Conservation (phyloP, 1,140 invertebrate genomes). For the Achatina immaculata region DNA sequence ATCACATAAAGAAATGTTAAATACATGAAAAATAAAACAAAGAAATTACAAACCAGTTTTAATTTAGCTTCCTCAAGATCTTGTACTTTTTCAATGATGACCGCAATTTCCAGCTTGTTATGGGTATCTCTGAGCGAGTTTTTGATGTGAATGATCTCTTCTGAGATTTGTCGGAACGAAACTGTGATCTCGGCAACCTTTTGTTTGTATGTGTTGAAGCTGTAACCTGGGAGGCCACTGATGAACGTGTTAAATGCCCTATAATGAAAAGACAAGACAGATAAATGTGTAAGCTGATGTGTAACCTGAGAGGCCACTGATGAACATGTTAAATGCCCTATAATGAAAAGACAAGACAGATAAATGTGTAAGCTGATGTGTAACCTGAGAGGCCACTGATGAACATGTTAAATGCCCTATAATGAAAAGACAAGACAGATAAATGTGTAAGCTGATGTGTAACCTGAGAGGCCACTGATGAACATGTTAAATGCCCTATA, state of each 20-base stretch:
- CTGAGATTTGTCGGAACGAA: constrained; percentile 26
- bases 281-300: too few species aligned
- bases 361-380: too few species aligned
- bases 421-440: too few species aligned
- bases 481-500: too few species aligned
- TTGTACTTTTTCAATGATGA: constrained; percentile 36
- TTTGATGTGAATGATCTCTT: constrained; percentile 38
- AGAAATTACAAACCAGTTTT: constrained; percentile 6
- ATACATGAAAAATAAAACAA: background rate
- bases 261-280: background rate
- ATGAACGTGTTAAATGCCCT: constrained; percentile 34
- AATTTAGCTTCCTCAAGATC: constrained; percentile 33
- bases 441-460: too few species aligned
- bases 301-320: too few species aligned
- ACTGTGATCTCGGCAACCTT: constrained; percentile 33
- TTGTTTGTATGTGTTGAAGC: constrained; percentile 33
- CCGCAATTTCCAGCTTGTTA: constrained; percentile 30
- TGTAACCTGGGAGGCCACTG: background rate
- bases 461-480: too few species aligned
- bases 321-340: too few species aligned
- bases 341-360: too few species aligned
- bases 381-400: too few species aligned
- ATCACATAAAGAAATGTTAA: background rate
- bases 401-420: too few species aligned
- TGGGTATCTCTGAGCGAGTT: constrained; percentile 36